Evolutionary conservation across 2,113 vertebrate species (phyloP).

Genomic region (Heteronetta atricapilla): DNA sequence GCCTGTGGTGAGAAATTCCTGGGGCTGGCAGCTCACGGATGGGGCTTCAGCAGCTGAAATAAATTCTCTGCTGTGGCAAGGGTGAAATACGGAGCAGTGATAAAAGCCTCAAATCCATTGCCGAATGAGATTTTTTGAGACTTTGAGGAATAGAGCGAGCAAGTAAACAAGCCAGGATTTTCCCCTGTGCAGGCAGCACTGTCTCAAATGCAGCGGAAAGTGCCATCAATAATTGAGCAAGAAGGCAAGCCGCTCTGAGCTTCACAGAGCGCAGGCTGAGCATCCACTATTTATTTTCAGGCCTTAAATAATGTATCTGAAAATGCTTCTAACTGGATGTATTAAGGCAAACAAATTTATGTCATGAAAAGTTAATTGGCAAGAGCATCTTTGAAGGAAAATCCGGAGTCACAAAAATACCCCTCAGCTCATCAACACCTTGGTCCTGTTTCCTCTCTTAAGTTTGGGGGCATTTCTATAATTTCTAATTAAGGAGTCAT

Average conservation of each 20-base stretch:
- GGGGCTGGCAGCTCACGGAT: not conserved
- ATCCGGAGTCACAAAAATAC: not conserved
- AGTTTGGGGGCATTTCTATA: not conserved
- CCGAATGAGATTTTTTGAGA: not conserved
- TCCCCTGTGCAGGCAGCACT: not conserved
- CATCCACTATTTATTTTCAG: constrained; percentile 53
- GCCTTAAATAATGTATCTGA: constrained; percentile 29
- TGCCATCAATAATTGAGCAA: constrained; percentile 3
- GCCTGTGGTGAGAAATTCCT: not conserved
- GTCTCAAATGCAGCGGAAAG: not conserved
- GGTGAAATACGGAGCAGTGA: not conserved
- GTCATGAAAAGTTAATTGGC: constrained; percentile 43
- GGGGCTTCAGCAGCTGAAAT: not conserved
- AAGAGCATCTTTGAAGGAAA: not conserved
- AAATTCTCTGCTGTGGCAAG: not conserved
- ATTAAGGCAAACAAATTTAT: constrained; percentile 26
- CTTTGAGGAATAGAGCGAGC: not conserved
- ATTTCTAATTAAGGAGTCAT: constrained; percentile 1
- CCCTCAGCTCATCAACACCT: not conserved
- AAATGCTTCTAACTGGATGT: not conserved
- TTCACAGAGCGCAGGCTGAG: not conserved
- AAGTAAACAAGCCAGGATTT: not conserved
- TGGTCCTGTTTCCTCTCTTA: not conserved
- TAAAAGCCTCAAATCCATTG: not conserved
- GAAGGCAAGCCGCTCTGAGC: not conserved